Conservation (phyloP, 2,797 vertebrate species). For the Alca torda region DNA sequence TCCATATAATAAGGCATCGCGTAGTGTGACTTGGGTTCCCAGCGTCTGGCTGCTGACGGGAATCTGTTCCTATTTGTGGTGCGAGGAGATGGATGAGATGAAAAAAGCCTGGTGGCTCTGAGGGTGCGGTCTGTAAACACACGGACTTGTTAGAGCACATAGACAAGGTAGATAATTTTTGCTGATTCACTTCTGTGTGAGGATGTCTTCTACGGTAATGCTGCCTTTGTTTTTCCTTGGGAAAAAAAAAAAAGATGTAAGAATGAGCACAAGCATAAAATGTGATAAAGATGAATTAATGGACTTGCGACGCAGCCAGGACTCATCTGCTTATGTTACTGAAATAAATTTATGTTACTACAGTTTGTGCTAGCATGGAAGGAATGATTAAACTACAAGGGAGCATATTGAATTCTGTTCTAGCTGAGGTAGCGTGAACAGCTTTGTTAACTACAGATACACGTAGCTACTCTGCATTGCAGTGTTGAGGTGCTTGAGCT, state of each 20-base stretch:
- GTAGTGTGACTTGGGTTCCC: neutral
- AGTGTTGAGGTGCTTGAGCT: neutral
- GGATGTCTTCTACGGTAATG: neutral
- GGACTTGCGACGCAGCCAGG: neutral
- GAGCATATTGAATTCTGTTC: neutral
- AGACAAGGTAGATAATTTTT: neutral
- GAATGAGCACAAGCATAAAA: neutral
- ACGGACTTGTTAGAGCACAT: neutral
- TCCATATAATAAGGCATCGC: neutral
- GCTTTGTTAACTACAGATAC: neutral
- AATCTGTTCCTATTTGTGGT: neutral
- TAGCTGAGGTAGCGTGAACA: neutral
- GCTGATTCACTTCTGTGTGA: neutral
- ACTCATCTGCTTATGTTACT: neutral
- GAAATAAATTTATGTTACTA: conserved; percentile 15
- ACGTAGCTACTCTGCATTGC: neutral
- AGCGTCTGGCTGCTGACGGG: neutral
- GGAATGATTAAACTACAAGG: neutral
- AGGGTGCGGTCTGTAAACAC: neutral
- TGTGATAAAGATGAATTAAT: neutral
- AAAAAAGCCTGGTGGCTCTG: neutral
- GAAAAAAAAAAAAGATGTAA: neutral
- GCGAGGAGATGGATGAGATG: neutral
- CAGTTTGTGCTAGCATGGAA: neutral
- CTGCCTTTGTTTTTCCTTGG: neutral